phyloP scores from a whole-genome alignment of 1,140 invertebrate species.

The Andricus grossulariae region DNA sequence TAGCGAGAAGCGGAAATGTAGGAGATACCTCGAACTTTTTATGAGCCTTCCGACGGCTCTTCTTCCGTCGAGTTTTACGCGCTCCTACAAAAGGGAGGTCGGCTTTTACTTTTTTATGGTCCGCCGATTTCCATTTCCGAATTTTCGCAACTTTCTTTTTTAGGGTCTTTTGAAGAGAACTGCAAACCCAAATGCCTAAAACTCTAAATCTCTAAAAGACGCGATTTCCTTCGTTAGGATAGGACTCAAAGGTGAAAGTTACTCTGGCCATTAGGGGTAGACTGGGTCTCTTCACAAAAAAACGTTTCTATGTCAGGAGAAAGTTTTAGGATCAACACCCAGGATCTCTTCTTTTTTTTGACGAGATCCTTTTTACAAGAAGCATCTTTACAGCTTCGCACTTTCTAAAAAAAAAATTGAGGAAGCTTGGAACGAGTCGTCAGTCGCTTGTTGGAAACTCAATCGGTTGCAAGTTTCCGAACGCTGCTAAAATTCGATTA shows the following conservation, averaged over 20 bases:
- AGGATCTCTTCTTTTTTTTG: conserved; percentile 14
- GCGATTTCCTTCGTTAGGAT: background rate
- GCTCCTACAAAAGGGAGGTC: conserved; percentile 37
- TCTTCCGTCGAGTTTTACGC: conserved; percentile 34
- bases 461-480: background rate
- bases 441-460: conserved; percentile 20
- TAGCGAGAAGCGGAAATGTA: conserved; percentile 37
- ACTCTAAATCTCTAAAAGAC: background rate
- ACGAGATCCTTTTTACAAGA: background rate
- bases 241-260: background rate
- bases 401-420: conserved; percentile 13
- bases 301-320: conserved; percentile 42
- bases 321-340: conserved; percentile 48
- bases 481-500: background rate
- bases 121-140: conserved; percentile 51
- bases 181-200: background rate
- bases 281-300: conserved; percentile 29
- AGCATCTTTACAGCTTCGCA: background rate
- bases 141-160: conserved; percentile 38
- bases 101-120: conserved; percentile 62
- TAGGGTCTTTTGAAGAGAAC: conserved; percentile 40
- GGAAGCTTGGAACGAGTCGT: background rate
- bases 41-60: conserved; percentile 39
- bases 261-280: background rate
- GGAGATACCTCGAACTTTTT: conserved; percentile 48